phyloP scores from a whole-genome alignment of 2,888 invertebrate genomes.

The Yponomeuta sedellus region DNA sequence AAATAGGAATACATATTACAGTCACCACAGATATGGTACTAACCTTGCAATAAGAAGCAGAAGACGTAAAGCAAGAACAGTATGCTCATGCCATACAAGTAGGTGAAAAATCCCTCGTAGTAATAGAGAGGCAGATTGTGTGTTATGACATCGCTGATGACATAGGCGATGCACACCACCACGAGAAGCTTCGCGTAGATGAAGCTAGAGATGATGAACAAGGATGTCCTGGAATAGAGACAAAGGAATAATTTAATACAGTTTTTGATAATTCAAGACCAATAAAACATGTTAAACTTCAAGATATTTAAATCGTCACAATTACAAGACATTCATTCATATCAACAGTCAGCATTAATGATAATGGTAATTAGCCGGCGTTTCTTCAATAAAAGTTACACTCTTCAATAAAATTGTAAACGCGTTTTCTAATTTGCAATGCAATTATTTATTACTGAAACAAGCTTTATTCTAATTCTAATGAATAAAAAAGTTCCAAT shows the following conservation, averaged over 20 bases:
- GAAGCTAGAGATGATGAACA: constrained; percentile 97
- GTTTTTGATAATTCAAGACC: not conserved
- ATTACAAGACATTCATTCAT: not conserved
- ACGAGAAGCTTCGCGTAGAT: constrained; percentile 96
- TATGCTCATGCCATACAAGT: constrained; percentile 94
- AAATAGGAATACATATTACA: too few species aligned
- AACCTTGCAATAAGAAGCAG: constrained; percentile 92
- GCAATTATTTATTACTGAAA: too few species aligned
- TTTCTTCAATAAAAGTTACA: not conserved
- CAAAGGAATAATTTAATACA: constrained; percentile 19
- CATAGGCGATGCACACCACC: constrained; percentile 95
- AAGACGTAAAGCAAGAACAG: constrained; percentile 95
- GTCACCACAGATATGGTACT: constrained; percentile 24
- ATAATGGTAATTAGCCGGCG: not conserved
- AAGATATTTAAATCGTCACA: not conserved
- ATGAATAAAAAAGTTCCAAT: not conserved
- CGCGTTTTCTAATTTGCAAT: too few species aligned
- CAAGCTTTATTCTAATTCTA: too few species aligned
- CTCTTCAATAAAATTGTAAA: too few species aligned
- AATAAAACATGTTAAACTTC: not conserved
- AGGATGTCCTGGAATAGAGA: constrained; percentile 86
- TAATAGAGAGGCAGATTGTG: constrained; percentile 93
- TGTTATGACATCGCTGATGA: constrained; percentile 95
- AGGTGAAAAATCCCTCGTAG: constrained; percentile 97
- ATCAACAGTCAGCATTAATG: not conserved